Base-by-base conservation (phyloP, 1,140 invertebrate species). In the Drosophila pseudoananassae region DNA sequence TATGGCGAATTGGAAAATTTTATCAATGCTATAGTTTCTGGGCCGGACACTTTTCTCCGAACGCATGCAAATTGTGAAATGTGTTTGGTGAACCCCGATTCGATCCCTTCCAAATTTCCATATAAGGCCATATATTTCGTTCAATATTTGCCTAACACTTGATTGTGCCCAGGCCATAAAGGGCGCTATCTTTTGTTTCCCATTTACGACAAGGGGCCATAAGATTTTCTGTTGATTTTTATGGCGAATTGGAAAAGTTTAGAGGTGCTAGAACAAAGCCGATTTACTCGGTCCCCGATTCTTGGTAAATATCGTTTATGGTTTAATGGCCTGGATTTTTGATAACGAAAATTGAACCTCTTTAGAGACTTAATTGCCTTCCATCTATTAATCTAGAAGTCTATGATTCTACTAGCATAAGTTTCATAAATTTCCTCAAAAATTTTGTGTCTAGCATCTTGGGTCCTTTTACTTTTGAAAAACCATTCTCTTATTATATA, bases 11-110 rank as follows among this genome's bases (percentile, higher is more conserved):
- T 54, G 56, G 50, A 75, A 55, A 71, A 64, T 31, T 64, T 57
- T 38, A 56, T 31, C 25, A 79, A 72, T 73, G 61, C 43, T 46
- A 43, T 46, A 17, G 17, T 20, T 46, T 46, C 3, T 17, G 43
- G 43, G 43, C 25, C 64, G 63, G 60, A 61, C 40, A 70, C 59
- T 69, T 71, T 70, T 71, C 64, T 57, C 23, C 53, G 47, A 71
- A 68, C 15, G 33, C 27, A 54, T 68, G 68, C 63, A 69, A 71
- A 70, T 71, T 71, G 65, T 70, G 68, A 70, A 70, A 71, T 51
- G 29, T 66, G 33, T 64, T 64, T 64, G 58, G 20, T 51, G 46
- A 45, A 27, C 59, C 59, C 63, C 27, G 38, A 10, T 43, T 17
- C 40, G 3, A 36, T 52, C 45, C 68, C 4, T 12, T 1, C 9